Percentiles rank a stretch among this genome's conserved stretches.
These are phyloP conservation scores for Ostrea denselamellosa DNA, from an alignment of 1,140 invertebrate genomes.

Conservation along the genomic window DNA sequence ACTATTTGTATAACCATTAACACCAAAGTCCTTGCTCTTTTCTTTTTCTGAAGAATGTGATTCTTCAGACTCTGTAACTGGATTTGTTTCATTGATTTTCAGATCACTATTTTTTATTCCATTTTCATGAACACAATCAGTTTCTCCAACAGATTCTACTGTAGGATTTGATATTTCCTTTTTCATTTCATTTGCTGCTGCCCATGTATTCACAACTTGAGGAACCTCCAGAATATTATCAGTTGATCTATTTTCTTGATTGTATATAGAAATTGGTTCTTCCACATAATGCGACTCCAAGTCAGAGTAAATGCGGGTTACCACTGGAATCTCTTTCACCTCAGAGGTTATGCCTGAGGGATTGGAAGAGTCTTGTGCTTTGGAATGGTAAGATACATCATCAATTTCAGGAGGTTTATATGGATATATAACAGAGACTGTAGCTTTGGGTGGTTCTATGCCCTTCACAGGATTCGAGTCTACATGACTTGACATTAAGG, in stretches of 20 bases:
- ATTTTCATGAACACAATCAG: neutral
- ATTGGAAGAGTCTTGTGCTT: constrained; percentile 19
- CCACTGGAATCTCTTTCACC: constrained; percentile 47
- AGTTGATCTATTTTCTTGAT: constrained; percentile 56
- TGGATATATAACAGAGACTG: constrained; percentile 52
- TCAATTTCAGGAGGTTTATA: constrained; percentile 60
- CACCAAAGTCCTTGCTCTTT: neutral
- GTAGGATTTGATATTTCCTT: neutral
- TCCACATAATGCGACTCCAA: constrained; percentile 70
- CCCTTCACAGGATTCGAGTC: neutral
- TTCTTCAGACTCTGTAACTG: neutral
- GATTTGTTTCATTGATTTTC: neutral
- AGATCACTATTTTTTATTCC: neutral
- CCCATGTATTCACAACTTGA: constrained; percentile 61
- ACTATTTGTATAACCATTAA: neutral
- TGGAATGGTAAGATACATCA: constrained; percentile 54
- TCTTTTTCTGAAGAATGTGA: constrained; percentile 6
- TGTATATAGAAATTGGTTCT: constrained; percentile 63
- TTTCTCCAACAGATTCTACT: constrained; percentile 6
- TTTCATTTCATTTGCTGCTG: constrained; percentile 42
- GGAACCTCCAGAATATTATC: constrained; percentile 60
- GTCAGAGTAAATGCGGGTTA: constrained; percentile 57
- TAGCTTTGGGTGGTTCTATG: constrained; percentile 43
- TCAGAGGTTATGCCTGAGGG: neutral
- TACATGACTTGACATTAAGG: constrained; percentile 11